Percentiles rank a stretch among this genome's conserved stretches.
These are phyloP conservation scores for Psilopogon haemacephalus DNA, from an alignment of 2,113 vertebrate species.

Conservation along the genomic window DNA sequence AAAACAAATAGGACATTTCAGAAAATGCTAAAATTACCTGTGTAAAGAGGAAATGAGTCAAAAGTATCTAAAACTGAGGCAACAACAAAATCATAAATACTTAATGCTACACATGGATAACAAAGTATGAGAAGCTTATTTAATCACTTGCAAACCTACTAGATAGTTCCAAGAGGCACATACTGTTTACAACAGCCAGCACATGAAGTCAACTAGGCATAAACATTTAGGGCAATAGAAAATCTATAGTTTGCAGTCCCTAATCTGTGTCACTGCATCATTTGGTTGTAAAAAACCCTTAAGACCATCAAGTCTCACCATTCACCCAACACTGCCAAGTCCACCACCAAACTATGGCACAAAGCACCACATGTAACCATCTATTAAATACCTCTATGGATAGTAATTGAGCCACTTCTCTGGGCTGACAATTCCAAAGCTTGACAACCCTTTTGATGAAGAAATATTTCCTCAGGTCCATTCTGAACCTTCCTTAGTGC, in stretches of 20 bases:
- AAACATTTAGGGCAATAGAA: background rate
- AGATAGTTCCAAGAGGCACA: background rate
- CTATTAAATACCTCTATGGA: background rate
- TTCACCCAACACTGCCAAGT: background rate
- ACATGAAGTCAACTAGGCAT: background rate
- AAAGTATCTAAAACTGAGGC: background rate
- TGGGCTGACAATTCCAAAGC: background rate
- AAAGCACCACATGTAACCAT: background rate
- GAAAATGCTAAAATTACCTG: background rate
- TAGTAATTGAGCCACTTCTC: too few relatives aligned
- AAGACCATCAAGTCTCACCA: background rate
- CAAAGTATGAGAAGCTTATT: background rate
- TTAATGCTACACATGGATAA: background rate
- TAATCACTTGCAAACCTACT: background rate
- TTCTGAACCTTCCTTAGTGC: background rate
- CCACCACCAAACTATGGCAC: background rate
- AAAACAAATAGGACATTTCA: constrained; percentile 48
- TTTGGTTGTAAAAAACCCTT: background rate
- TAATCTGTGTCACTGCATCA: background rate
- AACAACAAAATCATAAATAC: background rate
- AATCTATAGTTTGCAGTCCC: background rate
- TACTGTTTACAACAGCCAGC: background rate
- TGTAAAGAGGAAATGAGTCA: background rate
- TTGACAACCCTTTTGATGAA: background rate
- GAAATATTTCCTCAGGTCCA: background rate